Percentiles rank a stretch among this genome's conserved stretches.
Evolutionary conservation across 1,140 invertebrate genomes (phyloP).

Genomic region (Argopecten irradians): DNA sequence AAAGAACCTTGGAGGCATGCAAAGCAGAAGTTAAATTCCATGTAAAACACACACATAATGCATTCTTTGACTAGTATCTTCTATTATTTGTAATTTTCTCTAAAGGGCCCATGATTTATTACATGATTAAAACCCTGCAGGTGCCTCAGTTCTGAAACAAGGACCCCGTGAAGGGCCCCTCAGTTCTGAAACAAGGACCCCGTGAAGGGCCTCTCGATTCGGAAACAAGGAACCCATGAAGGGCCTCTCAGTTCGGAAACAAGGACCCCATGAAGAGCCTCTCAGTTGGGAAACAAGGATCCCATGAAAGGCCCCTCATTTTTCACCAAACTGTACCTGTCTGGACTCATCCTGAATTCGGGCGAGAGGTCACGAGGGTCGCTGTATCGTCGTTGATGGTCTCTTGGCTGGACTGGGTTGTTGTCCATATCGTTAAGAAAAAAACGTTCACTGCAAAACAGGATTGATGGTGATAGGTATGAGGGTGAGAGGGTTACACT

Average conservation of each 20-base stretch:
- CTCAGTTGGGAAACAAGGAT: not conserved
- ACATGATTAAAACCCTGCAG: no score
- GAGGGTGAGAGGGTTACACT: not conserved
- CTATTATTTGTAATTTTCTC: no score
- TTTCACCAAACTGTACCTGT: not conserved
- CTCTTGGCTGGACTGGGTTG: constrained; percentile 20
- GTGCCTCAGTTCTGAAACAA: no score
- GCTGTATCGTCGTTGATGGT: constrained; percentile 41
- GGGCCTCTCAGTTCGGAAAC: no score
- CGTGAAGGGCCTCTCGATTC: not conserved
- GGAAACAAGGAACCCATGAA: no score
- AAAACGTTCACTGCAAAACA: constrained; percentile 44
- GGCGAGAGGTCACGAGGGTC: constrained; percentile 51
- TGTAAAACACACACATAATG: no score
- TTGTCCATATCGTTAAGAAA: constrained; percentile 41
- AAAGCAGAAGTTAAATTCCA: no score
- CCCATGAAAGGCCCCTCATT: not conserved
- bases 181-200: not conserved
- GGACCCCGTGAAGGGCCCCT: no score
- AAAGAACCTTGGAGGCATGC: no score
- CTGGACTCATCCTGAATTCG: constrained; percentile 24
- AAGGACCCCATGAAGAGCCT: not conserved
- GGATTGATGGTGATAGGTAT: constrained; percentile 15
- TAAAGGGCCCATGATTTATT: no score
- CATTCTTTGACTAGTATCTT: no score